Evolutionary conservation across 2,888 invertebrate species (phyloP).

Genomic region (Sisyra nigra): DNA sequence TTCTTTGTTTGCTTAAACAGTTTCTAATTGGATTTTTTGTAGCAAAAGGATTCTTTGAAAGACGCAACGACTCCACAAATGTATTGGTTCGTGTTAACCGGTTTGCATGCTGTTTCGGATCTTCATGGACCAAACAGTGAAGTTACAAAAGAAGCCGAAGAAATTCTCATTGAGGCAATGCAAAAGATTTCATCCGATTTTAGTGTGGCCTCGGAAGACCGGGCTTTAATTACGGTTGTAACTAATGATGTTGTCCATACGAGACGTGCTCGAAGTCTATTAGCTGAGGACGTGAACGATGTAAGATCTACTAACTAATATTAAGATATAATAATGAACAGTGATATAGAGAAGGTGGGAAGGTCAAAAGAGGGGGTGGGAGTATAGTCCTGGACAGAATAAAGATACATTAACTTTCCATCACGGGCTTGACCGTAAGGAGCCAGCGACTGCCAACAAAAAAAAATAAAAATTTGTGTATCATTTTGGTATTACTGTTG

Average conservation of each 20-base stretch:
- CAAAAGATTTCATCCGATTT: constrained; percentile 35
- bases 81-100: constrained; percentile 46
- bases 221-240: constrained; percentile 44
- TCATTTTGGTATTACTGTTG: too few species aligned
- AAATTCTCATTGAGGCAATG: constrained; percentile 38
- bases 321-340: too few species aligned
- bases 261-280: constrained; percentile 28
- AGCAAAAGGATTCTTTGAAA: constrained; percentile 24
- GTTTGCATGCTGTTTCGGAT: constrained; percentile 45
- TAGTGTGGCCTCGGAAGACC: constrained; percentile 36
- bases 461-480: too few species aligned
- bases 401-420: too few species aligned
- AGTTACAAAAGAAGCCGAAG: constrained; percentile 45
- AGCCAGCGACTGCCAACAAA: too few species aligned
- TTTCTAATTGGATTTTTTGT: background rate
- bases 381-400: too few species aligned
- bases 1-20: constrained; percentile 4
- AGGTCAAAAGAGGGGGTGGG: too few species aligned
- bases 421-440: too few species aligned
- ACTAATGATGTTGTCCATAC: constrained; percentile 49
- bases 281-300: constrained; percentile 12
- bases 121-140: constrained; percentile 47
- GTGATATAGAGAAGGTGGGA: too few species aligned
- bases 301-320: constrained; percentile 1
- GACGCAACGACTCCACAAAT: constrained; percentile 41